Evolutionary conservation across 2,113 vertebrate species (phyloP).

Genomic region (Aphyosemion australe): DNA sequence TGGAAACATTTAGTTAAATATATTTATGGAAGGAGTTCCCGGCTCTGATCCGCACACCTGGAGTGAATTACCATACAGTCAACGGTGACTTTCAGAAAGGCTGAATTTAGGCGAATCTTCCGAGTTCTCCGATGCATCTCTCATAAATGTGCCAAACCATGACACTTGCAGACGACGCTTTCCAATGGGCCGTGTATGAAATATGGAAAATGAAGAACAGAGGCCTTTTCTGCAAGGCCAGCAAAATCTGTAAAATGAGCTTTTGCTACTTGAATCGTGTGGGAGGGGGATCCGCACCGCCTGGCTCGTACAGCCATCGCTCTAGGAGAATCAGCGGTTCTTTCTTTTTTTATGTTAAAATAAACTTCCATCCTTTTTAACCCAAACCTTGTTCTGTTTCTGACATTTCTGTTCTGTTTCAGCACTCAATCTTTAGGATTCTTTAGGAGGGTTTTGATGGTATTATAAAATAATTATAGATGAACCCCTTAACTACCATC

Average conservation of each 20-base stretch:
- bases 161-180: conserved; percentile 60
- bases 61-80: conserved; percentile 4
- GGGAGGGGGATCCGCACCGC: conserved; percentile 19
- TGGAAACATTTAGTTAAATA: not conserved
- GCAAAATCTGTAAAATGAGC: conserved; percentile 73
- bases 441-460: too few relatives aligned
- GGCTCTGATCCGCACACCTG: not conserved
- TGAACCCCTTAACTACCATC: too few relatives aligned
- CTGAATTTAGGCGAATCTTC: conserved; percentile 59
- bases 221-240: conserved; percentile 66
- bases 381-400: not conserved
- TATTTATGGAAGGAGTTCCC: not conserved
- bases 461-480: too few relatives aligned
- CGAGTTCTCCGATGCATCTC: conserved; percentile 45
- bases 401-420: too few relatives aligned
- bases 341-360: conserved; percentile 5
- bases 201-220: conserved; percentile 70
- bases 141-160: conserved; percentile 61
- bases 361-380: conserved; percentile 9
- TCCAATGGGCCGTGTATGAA: conserved; percentile 73
- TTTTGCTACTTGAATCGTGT: conserved; percentile 61
- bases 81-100: conserved; percentile 47
- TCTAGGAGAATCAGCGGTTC: not conserved
- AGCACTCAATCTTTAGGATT: too few relatives aligned
- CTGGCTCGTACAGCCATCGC: conserved; percentile 32